Evolutionary conservation across 1,140 invertebrate genomes (phyloP).

Genomic region (Macrobrachium rosenbergii): DNA sequence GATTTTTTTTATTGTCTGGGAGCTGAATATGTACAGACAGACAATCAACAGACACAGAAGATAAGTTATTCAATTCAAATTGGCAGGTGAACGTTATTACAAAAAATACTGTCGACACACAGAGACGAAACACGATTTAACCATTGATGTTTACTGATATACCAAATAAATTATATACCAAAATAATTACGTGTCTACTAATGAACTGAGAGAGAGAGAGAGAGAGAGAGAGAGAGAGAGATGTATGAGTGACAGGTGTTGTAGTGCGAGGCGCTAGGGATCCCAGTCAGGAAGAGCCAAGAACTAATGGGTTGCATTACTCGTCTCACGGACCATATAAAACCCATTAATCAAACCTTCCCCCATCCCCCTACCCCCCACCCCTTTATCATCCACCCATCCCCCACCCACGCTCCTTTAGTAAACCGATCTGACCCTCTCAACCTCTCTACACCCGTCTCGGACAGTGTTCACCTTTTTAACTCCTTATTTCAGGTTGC

Average conservation of each 20-base stretch:
- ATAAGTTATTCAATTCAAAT: too few relatives aligned
- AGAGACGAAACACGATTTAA: too few relatives aligned
- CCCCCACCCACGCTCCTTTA: background rate
- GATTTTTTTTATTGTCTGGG: too few relatives aligned
- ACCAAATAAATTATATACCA: too few relatives aligned
- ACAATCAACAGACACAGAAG: too few relatives aligned
- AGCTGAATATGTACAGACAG: too few relatives aligned
- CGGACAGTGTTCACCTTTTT: background rate
- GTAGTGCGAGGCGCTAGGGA: conserved; percentile 10
- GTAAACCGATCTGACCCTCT: background rate
- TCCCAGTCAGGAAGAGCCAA: conserved; percentile 2
- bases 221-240: background rate
- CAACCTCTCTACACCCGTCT: conserved; percentile 10
- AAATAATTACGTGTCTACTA: too few relatives aligned
- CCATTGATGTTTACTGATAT: too few relatives aligned
- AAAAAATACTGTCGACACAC: too few relatives aligned
- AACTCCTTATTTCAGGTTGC: background rate
- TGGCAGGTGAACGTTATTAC: too few relatives aligned
- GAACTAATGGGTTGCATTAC: conserved; percentile 54
- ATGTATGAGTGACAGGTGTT: conserved; percentile 42
- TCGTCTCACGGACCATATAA: conserved; percentile 32
- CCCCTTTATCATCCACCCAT: background rate
- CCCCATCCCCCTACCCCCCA: background rate
- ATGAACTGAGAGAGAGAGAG: background rate
- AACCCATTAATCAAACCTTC: conserved; percentile 34